Evolutionary conservation across 2,888 invertebrate species (phyloP), one percentile per base, ranked within the genome.

Genomic region (Microctonus brassicae): DNA sequence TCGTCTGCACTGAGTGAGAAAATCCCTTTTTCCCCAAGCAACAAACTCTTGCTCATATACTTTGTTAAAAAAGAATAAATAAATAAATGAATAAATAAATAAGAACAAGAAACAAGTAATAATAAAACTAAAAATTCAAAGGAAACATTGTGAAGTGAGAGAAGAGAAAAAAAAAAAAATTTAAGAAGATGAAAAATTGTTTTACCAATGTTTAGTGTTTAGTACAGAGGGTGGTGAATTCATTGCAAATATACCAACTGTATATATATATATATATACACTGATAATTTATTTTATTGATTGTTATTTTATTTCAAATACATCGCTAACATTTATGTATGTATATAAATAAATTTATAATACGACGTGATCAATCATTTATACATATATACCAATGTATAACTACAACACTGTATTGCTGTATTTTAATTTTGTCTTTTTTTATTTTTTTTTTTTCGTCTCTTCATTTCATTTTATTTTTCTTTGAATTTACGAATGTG

Each of bases 11-110:
- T 42, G 62, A 62, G 26, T 42, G n/a, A 33, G 63, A 64, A 64
- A 64, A 64, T 64, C 63, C 63, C 63, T 52, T 64, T 61, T 64
- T 42, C 52, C 62, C 63, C 63, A 64, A 64, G 47, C 63, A 52
- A 62, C 62, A 62, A 62, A 62, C 62, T 60, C 60, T 34, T 34
- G 60, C 34, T 62, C 42, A 29, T 3, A 7, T 29, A 26, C 62
- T 42, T 62, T 62, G 26, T 62, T 36, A 24, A 39, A 26, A 39
- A 13, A 20, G 7, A 29, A 29, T 4, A 61, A 61, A 22, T n/a
- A n/a, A n/a, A n/a, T n/a, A n/a, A n/a, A n/a, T n/a, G 36, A 34
- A 61, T 17, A 61, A 61, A 61, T 5, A n/a, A 4, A 34, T 36
- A 13, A 61, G 36, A 29, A 13, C 58, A 26, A 29, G 29, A 29